These are phyloP conservation scores for Eumeta japonica DNA, from an alignment of 1,140 invertebrate genomes.

Conservation along the genomic window DNA sequence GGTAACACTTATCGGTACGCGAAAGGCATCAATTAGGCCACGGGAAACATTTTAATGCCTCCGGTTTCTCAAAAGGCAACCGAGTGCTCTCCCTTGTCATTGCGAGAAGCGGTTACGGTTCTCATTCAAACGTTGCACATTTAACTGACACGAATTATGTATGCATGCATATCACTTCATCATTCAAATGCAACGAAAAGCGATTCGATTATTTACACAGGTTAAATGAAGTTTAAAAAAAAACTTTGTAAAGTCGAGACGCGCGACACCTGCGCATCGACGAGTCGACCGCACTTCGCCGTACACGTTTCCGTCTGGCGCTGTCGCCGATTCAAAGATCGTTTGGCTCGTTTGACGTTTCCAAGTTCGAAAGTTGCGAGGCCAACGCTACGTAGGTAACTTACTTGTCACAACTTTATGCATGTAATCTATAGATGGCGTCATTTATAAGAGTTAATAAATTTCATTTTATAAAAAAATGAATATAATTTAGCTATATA, in stretches of 20 bases:
- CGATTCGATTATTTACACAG: constrained; percentile 54
- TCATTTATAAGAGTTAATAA: too few species aligned
- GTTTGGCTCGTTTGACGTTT: constrained; percentile 10
- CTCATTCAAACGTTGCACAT: constrained; percentile 33
- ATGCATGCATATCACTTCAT: constrained; percentile 53
- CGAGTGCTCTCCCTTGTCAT: constrained; percentile 55
- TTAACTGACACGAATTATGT: constrained; percentile 40
- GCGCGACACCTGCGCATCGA: constrained; percentile 50
- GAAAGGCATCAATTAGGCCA: constrained; percentile 42
- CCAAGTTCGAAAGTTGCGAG: constrained; percentile 45
- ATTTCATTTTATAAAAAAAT: too few species aligned
- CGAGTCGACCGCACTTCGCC: constrained; percentile 55
- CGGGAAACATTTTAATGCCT: constrained; percentile 55
- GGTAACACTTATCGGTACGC: constrained; percentile 47
- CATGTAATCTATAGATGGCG: constrained; percentile 20
- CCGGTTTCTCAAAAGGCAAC: constrained; percentile 54
- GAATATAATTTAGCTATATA: too few species aligned
- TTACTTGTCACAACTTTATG: constrained; percentile 10
- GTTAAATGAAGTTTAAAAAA: constrained; percentile 43
- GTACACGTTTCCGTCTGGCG: constrained; percentile 47
- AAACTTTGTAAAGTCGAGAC: constrained; percentile 47
- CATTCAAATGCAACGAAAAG: constrained; percentile 39
- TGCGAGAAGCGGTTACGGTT: constrained; percentile 52
- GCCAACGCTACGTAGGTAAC: constrained; percentile 23
- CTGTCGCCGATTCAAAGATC: constrained; percentile 25